These are phyloP conservation scores for Fopius arisanus DNA, from an alignment of 1,140 invertebrate species.

Conservation along the genomic window DNA sequence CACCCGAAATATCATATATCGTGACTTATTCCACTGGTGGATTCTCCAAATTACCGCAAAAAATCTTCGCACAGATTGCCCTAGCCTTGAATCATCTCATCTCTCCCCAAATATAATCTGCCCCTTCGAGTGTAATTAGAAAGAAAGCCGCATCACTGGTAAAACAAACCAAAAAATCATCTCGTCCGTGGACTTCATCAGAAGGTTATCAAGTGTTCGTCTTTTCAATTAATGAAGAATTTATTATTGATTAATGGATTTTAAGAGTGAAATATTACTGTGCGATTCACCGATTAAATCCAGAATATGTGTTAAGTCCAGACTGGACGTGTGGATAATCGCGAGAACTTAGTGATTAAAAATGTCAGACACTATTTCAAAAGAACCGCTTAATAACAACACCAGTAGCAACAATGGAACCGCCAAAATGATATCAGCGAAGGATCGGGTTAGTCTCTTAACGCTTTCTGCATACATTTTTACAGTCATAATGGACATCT, in stretches of 20 bases:
- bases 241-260: neutral
- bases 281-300: too few relatives aligned
- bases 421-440: constrained; percentile 25
- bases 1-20: neutral
- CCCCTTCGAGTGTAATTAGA: too few relatives aligned
- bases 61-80: too few relatives aligned
- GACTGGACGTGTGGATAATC: neutral
- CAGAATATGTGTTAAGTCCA: neutral
- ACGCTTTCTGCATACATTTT: constrained; percentile 1
- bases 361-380: constrained; percentile 46
- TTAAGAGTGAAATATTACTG: neutral
- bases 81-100: too few relatives aligned
- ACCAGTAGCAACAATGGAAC: constrained; percentile 41
- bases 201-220: too few relatives aligned
- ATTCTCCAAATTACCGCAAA: neutral
- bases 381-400: constrained; percentile 37
- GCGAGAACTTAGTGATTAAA: neutral
- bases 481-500: neutral
- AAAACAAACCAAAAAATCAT: neutral
- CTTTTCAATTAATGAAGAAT: neutral
- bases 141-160: too few relatives aligned
- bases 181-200: neutral
- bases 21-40: neutral
- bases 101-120: too few relatives aligned
- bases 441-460: constrained; percentile 17